Conservation (phyloP, 1,140 invertebrate species). For the Saccostrea glomerata region DNA sequence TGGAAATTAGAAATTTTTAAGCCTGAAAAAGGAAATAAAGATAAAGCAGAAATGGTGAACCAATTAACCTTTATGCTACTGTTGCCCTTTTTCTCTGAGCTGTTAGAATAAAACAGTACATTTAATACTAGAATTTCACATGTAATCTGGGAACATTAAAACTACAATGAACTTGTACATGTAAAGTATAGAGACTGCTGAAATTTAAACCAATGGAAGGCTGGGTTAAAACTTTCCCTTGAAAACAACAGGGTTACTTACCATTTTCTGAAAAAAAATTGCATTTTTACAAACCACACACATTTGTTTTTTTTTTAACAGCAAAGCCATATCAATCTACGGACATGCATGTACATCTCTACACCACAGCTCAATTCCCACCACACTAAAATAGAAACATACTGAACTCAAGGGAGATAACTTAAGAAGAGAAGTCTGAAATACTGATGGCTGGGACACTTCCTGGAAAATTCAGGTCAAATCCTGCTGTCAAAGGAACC, state of each 20-base stretch:
- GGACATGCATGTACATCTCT: neutral
- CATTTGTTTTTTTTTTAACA: neutral
- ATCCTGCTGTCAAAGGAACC: neutral
- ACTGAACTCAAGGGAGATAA: neutral
- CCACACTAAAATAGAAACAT: neutral
- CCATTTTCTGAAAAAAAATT: neutral
- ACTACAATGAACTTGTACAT: neutral
- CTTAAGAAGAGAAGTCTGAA: constrained; percentile 32
- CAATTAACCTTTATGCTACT: neutral
- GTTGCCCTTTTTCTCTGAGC: neutral
- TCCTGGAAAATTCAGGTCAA: constrained; percentile 3
- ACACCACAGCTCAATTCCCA: neutral
- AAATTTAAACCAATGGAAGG: no score
- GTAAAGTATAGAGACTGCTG: no score
- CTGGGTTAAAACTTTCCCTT: no score
- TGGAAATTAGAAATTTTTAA: no score
- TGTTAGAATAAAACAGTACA: constrained; percentile 9
- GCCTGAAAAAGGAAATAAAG: no score
- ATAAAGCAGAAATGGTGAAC: neutral
- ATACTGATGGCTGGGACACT: constrained; percentile 25
- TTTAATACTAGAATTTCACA: neutral
- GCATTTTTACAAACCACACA: neutral
- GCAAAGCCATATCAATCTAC: constrained; percentile 3
- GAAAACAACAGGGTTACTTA: neutral
- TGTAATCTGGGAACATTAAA: neutral